Evolutionary conservation across 2,888 invertebrate genomes (phyloP), one percentile per base, ranked within the genome.

Genomic region (Caenorhabditis sp.): DNA sequence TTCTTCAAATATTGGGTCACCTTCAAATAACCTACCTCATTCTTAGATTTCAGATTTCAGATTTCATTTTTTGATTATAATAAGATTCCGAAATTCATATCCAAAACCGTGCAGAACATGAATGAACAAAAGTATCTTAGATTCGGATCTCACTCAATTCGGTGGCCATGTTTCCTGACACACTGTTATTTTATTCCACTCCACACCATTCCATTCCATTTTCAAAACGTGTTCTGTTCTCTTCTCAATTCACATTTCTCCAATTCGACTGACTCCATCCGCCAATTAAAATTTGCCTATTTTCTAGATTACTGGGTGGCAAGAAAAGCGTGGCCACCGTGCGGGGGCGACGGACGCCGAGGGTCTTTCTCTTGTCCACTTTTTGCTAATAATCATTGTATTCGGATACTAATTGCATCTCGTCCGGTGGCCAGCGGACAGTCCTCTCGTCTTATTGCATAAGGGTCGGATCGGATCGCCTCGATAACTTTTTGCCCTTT

Each of bases 361-460:
- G 9, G 32, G 32, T 9, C 32, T 32, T 9, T 58, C 61, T 37
- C n/a, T 28, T 37, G n/a, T 15, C 37, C 53, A 67, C 61, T 76
- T 76, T 64, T 67, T 67, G 37, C 67, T 61, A 71, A 79, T 79
- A 79, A 79, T 71, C 64, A 79, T 79, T 79, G 71, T 24, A 71
- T 79, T 79, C 55, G 60, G 65, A 70, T 60, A 79, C 79, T 79
- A 79, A 79, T 79, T 79, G 71, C 79, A 67, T 79, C 64, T 78
- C 58, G 72, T 62, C 55, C 44, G 51, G 28, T 44, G 55, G 53
- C 15, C 55, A 9, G 11, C 26, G 35, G 60, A 44, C 64, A n/a
- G n/a, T n/a, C n/a, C n/a, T n/a, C n/a, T n/a, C n/a, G 35, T 64
- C 71, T 55, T 50, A 72, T 72, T 72, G 58, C 64, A 72, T 72